A percentile compares a stretch with the other conserved stretches of the same genome.
These are phyloP conservation scores for Platysternon megacephalum DNA, from an alignment of 2,113 vertebrate species.

Conservation along the genomic window DNA sequence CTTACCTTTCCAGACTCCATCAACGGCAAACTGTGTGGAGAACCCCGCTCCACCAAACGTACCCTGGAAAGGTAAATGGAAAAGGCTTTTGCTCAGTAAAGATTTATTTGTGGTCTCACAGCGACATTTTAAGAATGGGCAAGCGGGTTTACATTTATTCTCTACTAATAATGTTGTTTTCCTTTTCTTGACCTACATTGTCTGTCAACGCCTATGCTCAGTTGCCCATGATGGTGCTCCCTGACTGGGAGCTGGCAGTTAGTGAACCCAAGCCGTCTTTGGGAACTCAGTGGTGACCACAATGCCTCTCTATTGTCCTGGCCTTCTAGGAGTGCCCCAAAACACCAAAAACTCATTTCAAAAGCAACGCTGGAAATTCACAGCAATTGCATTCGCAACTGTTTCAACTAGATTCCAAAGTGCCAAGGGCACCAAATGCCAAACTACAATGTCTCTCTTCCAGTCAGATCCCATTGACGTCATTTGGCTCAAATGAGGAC, in stretches of 20 bases:
- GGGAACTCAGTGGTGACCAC: not conserved
- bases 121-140: not conserved
- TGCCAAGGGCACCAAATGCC: not conserved
- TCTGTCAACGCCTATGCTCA: not conserved
- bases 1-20: conserved; percentile 97
- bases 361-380: not conserved
- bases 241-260: not conserved
- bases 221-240: not conserved
- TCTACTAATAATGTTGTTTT: not conserved
- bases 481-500: not conserved
- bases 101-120: not conserved
- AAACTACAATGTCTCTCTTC: not conserved
- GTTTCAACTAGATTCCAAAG: not conserved
- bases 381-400: not conserved
- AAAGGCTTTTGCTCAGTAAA: not conserved
- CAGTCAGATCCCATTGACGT: not conserved
- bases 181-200: not conserved
- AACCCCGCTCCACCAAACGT: conserved; percentile 94
- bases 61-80: conserved; percentile 82
- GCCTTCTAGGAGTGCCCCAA: not conserved
- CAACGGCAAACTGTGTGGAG: conserved; percentile 93
- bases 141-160: not conserved
- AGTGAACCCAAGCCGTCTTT: not conserved
- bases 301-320: not conserved
- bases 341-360: not conserved